Conservation (phyloP, 2,113 vertebrate genomes). For the Clarias magur region DNA sequence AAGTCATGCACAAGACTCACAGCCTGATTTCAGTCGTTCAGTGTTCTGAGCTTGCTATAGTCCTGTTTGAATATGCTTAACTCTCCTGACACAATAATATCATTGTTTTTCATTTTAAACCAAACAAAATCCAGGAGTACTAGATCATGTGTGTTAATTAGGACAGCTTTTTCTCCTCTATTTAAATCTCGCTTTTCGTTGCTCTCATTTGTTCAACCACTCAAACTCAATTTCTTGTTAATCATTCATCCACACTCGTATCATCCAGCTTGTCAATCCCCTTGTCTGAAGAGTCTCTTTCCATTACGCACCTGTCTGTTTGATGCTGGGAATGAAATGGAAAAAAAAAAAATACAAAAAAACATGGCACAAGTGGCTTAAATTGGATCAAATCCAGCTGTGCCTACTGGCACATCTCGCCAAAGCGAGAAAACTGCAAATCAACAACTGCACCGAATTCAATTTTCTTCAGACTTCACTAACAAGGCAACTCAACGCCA, state of each 20-base stretch:
- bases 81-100: neutral
- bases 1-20: too few relatives aligned
- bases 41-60: neutral
- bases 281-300: slow-evolving; percentile 17
- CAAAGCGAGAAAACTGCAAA: neutral
- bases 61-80: neutral
- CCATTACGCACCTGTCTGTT: neutral
- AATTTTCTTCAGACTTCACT: neutral
- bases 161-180: neutral
- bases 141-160: neutral
- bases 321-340: neutral
- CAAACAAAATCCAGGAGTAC: neutral
- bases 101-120: neutral
- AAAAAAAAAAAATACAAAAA: neutral
- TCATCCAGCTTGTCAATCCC: neutral
- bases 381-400: neutral
- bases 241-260: neutral
- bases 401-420: neutral
- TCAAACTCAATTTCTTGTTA: slow-evolving; percentile 15
- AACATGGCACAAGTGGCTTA: neutral
- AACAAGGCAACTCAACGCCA: neutral
- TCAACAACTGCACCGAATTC: neutral
- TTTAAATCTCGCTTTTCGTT: neutral
- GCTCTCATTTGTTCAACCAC: slow-evolving; percentile 14
- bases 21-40: too few relatives aligned